Conservation (phyloP, 2,113 vertebrate genomes). For the Pseudonaja textilis region DNA sequence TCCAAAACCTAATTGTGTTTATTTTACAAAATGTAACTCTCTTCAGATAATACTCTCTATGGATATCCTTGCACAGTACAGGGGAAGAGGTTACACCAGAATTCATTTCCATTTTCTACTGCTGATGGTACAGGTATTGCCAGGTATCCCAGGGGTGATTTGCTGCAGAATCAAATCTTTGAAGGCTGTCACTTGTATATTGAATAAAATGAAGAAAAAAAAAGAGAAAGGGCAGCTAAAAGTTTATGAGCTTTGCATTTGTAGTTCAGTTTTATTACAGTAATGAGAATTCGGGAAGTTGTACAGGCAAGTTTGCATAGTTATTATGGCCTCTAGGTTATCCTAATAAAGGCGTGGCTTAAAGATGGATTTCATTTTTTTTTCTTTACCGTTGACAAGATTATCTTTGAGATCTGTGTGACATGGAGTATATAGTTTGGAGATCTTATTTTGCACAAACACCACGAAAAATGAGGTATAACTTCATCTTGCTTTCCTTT, state of each 20-base stretch:
- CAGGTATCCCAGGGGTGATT: not conserved
- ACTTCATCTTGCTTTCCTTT: not conserved
- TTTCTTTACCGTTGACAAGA: not conserved
- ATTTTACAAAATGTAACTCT: not conserved
- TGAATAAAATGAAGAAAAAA: not conserved
- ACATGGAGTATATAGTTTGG: not conserved
- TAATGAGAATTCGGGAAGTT: not conserved
- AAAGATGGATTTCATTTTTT: not conserved
- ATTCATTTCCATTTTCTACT: not conserved
- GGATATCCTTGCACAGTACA: not conserved
- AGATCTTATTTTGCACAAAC: not conserved
- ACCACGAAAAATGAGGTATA: not conserved
- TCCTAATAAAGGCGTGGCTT: not conserved
- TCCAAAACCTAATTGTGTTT: not conserved
- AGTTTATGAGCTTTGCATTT: not conserved
- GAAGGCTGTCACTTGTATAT: not conserved
- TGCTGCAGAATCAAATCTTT: not conserved
- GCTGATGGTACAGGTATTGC: not conserved
- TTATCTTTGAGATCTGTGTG: not conserved
- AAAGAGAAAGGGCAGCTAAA: not conserved
- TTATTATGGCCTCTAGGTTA: not conserved
- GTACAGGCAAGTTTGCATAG: not conserved
- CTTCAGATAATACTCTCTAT: not conserved
- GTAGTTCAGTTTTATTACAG: not conserved
- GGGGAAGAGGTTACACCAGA: not conserved